Conservation (phyloP, 2,888 invertebrate species). For the Phanerotoma sp. region DNA sequence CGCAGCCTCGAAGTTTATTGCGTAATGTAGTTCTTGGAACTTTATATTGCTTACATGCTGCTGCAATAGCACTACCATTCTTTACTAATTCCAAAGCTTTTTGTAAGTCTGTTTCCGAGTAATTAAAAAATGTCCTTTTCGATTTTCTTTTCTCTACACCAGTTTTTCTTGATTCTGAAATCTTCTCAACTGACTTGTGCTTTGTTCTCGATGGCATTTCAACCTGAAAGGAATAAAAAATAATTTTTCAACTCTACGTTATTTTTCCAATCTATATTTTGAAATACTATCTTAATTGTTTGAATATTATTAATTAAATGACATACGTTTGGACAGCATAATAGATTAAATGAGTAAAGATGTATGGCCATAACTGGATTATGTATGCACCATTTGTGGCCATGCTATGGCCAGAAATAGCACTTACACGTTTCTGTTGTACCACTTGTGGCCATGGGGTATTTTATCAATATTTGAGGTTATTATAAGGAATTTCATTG, state of each 20-base stretch:
- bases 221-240: not conserved
- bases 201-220: not conserved
- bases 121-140: not conserved
- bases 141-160: not conserved
- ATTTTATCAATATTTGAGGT: conserved; percentile 12
- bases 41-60: conserved; percentile 21
- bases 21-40: conserved; percentile 30
- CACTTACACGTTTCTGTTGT: conserved; percentile 2
- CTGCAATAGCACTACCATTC: not conserved
- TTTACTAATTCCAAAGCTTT: not conserved
- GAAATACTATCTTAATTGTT: not conserved
- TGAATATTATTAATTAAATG: not conserved
- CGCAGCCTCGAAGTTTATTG: conserved; percentile 20
- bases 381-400: conserved; percentile 3
- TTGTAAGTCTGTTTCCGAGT: conserved; percentile 1
- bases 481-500: not conserved
- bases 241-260: not conserved
- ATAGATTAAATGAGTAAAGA: conserved; percentile 1
- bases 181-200: not conserved
- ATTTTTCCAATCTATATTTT: not conserved
- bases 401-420: conserved; percentile 7
- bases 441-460: conserved; percentile 4
- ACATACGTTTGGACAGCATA: not conserved
- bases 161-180: not conserved
- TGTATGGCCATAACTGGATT: conserved; percentile 9